phyloP scores from a whole-genome alignment of 2,888 invertebrate genomes.

The Lypha dubia region DNA sequence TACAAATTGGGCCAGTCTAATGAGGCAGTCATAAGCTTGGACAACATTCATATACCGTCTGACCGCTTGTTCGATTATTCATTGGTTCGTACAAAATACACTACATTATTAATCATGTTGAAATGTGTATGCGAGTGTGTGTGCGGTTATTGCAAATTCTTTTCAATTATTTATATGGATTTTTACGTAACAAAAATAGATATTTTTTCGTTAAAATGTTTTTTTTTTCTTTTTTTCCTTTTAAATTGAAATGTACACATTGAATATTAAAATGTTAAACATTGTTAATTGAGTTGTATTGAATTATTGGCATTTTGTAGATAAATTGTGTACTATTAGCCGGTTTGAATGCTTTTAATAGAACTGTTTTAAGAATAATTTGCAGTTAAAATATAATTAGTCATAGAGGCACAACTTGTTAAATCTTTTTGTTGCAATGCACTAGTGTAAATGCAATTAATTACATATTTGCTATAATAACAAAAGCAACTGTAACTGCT shows the following conservation, averaged over 20 bases:
- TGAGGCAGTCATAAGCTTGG: constrained; percentile 26
- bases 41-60: not conserved
- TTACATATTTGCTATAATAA: too few species aligned
- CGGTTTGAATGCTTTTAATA: constrained; percentile 22
- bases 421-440: not conserved
- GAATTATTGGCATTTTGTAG: not conserved
- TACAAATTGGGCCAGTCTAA: too few species aligned
- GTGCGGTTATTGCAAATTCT: constrained; percentile 43
- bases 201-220: constrained; percentile 33
- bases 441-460: too few species aligned
- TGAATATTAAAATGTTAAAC: constrained; percentile 6
- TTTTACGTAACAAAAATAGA: constrained; percentile 53
- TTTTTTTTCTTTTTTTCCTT: constrained; percentile 26
- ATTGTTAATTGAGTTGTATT: constrained; percentile 7
- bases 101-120: constrained; percentile 40
- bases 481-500: too few species aligned
- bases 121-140: constrained; percentile 3
- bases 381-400: not conserved
- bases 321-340: constrained; percentile 11
- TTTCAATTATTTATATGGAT: constrained; percentile 37
- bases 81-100: not conserved
- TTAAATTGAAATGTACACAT: constrained; percentile 19
- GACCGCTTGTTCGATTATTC: not conserved
- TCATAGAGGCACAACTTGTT: constrained; percentile 22
- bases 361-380: constrained; percentile 1